A percentile compares a stretch with the other conserved stretches of the same genome.
Conservation (phyloP, 1,140 invertebrate genomes). For the Eriocheir sinensis region DNA sequence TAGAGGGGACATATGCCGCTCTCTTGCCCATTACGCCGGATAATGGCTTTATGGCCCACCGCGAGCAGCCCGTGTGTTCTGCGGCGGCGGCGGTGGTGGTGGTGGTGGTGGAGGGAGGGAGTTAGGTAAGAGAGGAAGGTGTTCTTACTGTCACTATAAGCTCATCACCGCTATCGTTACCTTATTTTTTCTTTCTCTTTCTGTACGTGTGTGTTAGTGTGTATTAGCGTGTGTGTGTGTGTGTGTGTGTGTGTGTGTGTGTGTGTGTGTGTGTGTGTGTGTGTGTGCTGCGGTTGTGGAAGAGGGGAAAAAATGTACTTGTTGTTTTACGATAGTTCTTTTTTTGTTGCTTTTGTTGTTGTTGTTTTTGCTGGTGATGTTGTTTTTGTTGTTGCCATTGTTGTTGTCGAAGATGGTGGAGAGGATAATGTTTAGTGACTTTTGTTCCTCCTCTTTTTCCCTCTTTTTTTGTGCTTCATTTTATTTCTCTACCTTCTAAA, state of each 20-base stretch:
- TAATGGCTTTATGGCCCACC: conserved; percentile 56
- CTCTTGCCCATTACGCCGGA: conserved; percentile 57
- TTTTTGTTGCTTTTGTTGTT: too few relatives aligned
- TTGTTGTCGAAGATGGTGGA: neutral
- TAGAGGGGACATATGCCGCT: conserved; percentile 63
- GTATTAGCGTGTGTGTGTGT: neutral
- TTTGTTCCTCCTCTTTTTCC: neutral
- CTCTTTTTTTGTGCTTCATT: neutral
- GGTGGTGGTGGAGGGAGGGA: neutral
- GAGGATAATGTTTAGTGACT: neutral
- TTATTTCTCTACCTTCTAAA: neutral
- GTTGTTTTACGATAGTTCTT: neutral
- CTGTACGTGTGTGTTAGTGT: neutral
- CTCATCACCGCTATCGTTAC: too few relatives aligned
- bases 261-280: too few relatives aligned
- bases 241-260: neutral
- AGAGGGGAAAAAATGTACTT: neutral
- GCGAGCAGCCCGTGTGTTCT: neutral
- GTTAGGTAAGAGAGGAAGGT: too few relatives aligned
- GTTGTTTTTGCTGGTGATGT: neutral
- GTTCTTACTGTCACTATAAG: too few relatives aligned
- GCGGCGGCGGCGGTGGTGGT: neutral
- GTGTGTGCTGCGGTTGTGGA: neutral
- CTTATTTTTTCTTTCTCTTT: neutral
- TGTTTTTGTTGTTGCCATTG: neutral